phyloP scores from a whole-genome alignment of 2,888 invertebrate genomes.

The Trypoxylon attenuatum region DNA sequence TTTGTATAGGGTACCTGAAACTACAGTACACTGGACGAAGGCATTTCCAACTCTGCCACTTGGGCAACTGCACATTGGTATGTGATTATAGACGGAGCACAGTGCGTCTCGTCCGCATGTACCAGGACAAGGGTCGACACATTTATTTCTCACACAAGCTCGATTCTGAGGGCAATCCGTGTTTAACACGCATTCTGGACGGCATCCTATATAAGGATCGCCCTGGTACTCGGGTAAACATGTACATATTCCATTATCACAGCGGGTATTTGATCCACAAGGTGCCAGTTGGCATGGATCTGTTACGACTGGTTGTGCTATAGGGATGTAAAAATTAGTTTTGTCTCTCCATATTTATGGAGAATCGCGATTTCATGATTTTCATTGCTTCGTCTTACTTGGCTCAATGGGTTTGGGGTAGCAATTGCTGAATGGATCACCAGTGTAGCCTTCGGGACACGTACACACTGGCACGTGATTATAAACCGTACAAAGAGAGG shows the following conservation, averaged over 20 bases:
- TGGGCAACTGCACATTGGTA: conserved; percentile 78
- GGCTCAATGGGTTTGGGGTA: conserved; percentile 76
- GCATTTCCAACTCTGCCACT: conserved; percentile 85
- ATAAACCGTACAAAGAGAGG: conserved; percentile 86
- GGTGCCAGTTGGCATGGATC: conserved; percentile 82
- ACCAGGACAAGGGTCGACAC: conserved; percentile 74
- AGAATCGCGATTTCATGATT: neutral
- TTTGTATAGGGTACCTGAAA: conserved; percentile 36
- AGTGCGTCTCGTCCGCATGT: conserved; percentile 76
- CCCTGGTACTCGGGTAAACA: conserved; percentile 80
- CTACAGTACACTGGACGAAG: conserved; percentile 75
- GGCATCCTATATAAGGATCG: conserved; percentile 76
- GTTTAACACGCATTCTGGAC: conserved; percentile 74
- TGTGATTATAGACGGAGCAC: conserved; percentile 73
- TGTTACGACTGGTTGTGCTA: conserved; percentile 71
- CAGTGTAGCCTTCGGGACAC: conserved; percentile 86
- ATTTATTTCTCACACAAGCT: conserved; percentile 75
- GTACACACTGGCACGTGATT: conserved; percentile 91
- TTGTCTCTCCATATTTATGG: neutral
- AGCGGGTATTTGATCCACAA: conserved; percentile 75
- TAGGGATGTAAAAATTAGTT: neutral
- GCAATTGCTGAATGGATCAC: conserved; percentile 90
- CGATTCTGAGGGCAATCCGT: conserved; percentile 72
- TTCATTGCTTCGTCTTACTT: conserved; percentile 56
- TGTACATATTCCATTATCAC: conserved; percentile 79